Base-by-base conservation (phyloP, 2,797 vertebrate species). In the Mycteria americana region DNA sequence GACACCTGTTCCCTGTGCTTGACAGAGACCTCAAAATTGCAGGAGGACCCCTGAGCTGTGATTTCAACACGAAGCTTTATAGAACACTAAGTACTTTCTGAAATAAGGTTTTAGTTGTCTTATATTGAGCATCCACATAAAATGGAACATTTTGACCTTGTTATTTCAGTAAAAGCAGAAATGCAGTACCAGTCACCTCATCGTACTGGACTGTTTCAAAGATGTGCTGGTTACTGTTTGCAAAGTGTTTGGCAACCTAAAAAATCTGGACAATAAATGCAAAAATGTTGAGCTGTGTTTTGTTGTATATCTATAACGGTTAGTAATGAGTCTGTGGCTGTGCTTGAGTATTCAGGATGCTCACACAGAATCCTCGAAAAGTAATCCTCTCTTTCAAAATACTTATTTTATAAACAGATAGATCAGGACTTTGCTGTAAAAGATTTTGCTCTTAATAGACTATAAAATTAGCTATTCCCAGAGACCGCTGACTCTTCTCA, bases 131-230 rank as follows among this genome's bases (percentile, higher is more conserved):
- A 87, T 62, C 43, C 59, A 73, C 35, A 82, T 54, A 64, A 92
- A 89, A 91, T 87, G 50, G 59, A 91, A 91, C 70, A 67, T 70
- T 93, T 89, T 93, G 75, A 91, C 93, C 89, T 94, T 78, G 74
- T 51, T 85, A 69, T 89, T 95, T 89, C 60, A 54, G 63, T 80
- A 73, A 85, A 76, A 89, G 46, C 21, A 86, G 77, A 94, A 91
- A 74, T 15, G 46, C 54, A 63, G 13, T 51, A 77, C 15, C 4
- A 30, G 41, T 39, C 53, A 77, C 53, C 69, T 95, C 56, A 50
- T 13, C 1, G 0, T 77, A 56, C 11, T 30, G 12, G 18, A 4
- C 11, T 72, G 41, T 83, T 89, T 85, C 72, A 80, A 67, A 68
- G 68, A 39, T 69, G 12, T 10, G 1, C 37, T 76, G 37, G 33